Base-by-base conservation (phyloP, 2,888 invertebrate species). In the Clusia tigrina region DNA sequence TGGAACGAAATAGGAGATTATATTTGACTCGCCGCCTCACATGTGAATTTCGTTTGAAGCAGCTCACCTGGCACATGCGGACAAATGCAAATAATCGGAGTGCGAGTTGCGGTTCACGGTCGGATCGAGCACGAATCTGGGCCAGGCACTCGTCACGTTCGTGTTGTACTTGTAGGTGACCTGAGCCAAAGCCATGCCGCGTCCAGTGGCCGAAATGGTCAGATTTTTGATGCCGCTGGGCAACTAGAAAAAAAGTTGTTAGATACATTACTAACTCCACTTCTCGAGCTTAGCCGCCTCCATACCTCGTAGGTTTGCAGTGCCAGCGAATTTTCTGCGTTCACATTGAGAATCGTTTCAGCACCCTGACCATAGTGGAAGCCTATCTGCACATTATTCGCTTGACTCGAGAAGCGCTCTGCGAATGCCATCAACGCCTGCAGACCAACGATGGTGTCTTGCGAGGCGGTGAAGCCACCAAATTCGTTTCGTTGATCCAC, bases 81-180 rank as follows among this genome's bases (percentile, higher is more conserved):
- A 94, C 6, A 96, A 86, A 80, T 95, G 94, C 66, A 95, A 85
- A 71, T 94, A 91, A 80, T 93, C 88, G 42, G 88, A 87, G 73
- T 93, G 91, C 0, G 95, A 94, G 73, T 91, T 93, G 71, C 91
- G 90, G 82, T 94, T 94, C 12, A 95, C 91, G 71, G 94, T 90
- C 9, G 95, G 95, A 85, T 95, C 95, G 17, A 96, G 86, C 52
- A 90, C 92, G 83, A 94, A 96, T 67, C 94, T 85, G 0, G 95
- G 95, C 90, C 93, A 94, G 38, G 95, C 91, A 25, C 92, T 93
- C 1, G 94, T 94, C 17, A 94, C 94, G 81, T 94, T 93, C 67
- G 94, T 89, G 79, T 92, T 91, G 78, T 94, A 95, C 60, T 88
- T 87, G 72, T 93, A 94, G 1, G 90, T 88, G 22, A 96, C 88